Conservation (phyloP, 1,140 invertebrate species). For the Meteorus sp. region DNA sequence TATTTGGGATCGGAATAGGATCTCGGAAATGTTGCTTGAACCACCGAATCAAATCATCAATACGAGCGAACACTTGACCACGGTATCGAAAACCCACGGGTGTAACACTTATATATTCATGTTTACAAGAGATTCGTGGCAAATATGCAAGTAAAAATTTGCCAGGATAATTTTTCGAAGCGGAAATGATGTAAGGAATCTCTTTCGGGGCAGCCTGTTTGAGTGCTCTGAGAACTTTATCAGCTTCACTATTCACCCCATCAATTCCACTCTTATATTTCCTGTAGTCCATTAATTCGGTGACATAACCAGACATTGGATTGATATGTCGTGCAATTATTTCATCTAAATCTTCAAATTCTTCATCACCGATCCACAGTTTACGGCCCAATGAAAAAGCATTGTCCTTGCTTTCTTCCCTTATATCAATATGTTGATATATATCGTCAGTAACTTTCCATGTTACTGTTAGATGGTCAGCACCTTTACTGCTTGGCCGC, state of each 20-base stretch:
- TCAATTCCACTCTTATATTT: constrained; percentile 78
- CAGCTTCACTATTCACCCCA: constrained; percentile 80
- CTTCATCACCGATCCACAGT: constrained; percentile 84
- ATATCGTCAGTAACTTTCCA: constrained; percentile 97
- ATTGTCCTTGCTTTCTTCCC: constrained; percentile 96
- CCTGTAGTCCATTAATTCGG: constrained; percentile 90
- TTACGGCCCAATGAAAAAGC: constrained; percentile 88
- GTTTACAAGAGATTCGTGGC: constrained; percentile 78
- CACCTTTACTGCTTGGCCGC: constrained; percentile 93
- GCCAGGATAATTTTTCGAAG: constrained; percentile 87
- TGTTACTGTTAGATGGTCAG: constrained; percentile 94
- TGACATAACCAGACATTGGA: constrained; percentile 91
- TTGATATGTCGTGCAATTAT: constrained; percentile 95
- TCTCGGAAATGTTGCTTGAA: constrained; percentile 98
- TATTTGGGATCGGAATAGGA: constrained; percentile 73
- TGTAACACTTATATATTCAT: constrained; percentile 90
- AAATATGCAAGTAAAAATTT: constrained; percentile 95
- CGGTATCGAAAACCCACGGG: constrained; percentile 93
- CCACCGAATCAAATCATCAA: constrained; percentile 88
- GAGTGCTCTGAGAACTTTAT: constrained; percentile 84
- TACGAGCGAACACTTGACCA: constrained; percentile 81
- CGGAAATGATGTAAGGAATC: constrained; percentile 90
- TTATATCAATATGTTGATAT: constrained; percentile 94
- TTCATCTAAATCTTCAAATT: constrained; percentile 99
- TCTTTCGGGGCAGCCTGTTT: constrained; percentile 83